Evolutionary conservation across 2,113 vertebrate genomes (phyloP).

Genomic region (Brevimyrus niger): DNA sequence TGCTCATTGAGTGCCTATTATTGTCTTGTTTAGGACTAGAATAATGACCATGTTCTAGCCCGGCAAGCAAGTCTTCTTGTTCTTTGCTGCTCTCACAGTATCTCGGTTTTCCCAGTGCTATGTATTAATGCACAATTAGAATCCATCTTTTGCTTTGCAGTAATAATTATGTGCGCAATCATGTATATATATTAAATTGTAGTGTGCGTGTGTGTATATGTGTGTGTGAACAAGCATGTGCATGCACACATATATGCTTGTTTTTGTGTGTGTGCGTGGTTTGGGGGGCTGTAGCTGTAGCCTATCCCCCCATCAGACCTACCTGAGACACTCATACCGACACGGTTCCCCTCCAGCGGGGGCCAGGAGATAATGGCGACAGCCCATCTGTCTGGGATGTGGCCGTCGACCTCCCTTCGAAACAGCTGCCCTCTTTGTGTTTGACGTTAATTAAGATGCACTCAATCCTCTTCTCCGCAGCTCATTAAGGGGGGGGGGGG

Average conservation of each 20-base stretch:
- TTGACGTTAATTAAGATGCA: constrained; percentile 13
- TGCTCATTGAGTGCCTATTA: no score
- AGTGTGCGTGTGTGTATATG: no score
- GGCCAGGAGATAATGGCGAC: background rate
- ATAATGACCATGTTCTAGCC: no score
- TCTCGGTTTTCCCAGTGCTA: no score
- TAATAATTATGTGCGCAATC: background rate
- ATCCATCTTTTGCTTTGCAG: background rate
- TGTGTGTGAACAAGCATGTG: no score
- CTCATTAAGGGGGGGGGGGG: background rate
- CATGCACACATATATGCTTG: no score
- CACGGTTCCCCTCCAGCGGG: background rate
- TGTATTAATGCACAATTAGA: background rate
- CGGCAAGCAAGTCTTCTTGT: no score
- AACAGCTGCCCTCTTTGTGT: background rate
- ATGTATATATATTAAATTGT: no score
- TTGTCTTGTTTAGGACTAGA: no score
- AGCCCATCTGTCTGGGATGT: constrained; percentile 11
- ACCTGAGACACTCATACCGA: background rate
- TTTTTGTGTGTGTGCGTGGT: no score
- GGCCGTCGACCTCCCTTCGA: background rate
- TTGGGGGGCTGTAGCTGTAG: background rate
- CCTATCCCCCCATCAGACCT: background rate
- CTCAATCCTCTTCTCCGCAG: background rate
- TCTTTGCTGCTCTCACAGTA: no score